phyloP scores from a whole-genome alignment of 2,888 invertebrate genomes.

The Drosophila infuscata region DNA sequence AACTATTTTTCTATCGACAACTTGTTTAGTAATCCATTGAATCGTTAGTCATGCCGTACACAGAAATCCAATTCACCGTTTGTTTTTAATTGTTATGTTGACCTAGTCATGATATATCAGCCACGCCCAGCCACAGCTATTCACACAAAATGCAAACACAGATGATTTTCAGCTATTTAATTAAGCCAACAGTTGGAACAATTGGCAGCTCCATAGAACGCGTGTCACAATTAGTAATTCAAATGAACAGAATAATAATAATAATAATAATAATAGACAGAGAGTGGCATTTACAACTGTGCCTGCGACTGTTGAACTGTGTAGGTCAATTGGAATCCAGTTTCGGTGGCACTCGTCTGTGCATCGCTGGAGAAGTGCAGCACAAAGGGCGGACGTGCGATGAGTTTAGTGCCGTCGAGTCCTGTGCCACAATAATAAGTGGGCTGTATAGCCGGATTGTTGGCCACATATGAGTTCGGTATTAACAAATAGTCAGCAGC shows the following conservation, averaged over 20 bases:
- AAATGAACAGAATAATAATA: constrained; percentile 45
- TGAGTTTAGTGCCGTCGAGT: constrained; percentile 52
- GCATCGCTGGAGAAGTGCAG: constrained; percentile 87
- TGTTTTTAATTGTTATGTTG: neutral
- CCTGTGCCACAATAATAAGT: constrained; percentile 79
- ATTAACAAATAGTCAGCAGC: constrained; percentile 87
- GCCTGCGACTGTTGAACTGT: constrained; percentile 38
- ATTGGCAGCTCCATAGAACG: constrained; percentile 13
- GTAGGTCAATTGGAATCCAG: constrained; percentile 70
- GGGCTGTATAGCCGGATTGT: constrained; percentile 59
- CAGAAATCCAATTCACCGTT: neutral
- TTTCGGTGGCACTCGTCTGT: constrained; percentile 58
- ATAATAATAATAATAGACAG: neutral
- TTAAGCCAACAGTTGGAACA: constrained; percentile 39
- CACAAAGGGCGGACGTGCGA: constrained; percentile 87
- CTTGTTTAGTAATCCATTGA: neutral
- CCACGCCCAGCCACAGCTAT: neutral
- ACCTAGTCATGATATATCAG: neutral
- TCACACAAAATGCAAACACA: neutral
- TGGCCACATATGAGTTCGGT: constrained; percentile 85
- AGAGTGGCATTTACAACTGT: constrained; percentile 32
- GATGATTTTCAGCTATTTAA: constrained; percentile 45
- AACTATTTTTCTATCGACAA: neutral
- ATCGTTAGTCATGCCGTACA: neutral
- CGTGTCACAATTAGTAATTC: constrained; percentile 61